phyloP scores from a whole-genome alignment of 2,888 invertebrate species.

The Glaucopsyche alexis region DNA sequence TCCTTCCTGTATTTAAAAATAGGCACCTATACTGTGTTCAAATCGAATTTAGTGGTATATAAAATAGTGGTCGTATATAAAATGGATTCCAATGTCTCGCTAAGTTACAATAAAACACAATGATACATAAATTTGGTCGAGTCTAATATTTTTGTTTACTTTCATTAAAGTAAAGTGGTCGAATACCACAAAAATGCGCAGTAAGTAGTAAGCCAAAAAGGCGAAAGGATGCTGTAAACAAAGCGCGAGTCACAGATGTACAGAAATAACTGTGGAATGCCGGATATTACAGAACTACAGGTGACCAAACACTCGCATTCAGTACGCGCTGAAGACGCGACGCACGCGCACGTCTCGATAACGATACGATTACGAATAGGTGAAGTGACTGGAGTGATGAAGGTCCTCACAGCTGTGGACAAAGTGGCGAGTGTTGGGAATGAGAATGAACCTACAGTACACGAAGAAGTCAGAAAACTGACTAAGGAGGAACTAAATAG shows the following conservation, averaged over 20 bases:
- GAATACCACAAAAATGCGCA: not conserved
- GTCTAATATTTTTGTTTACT: too few species aligned
- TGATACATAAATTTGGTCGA: too few species aligned
- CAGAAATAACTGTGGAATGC: constrained; percentile 74
- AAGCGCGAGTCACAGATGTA: constrained; percentile 62
- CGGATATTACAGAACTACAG: constrained; percentile 64
- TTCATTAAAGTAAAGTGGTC: too few species aligned
- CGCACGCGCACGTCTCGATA: constrained; percentile 40
- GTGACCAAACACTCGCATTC: constrained; percentile 39
- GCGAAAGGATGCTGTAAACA: constrained; percentile 57
- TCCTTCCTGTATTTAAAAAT: too few species aligned
- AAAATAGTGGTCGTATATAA: too few species aligned
- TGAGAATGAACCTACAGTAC: constrained; percentile 64
- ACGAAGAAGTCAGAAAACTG: constrained; percentile 51
- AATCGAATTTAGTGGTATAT: too few species aligned
- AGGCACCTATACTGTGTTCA: too few species aligned
- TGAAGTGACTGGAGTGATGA: constrained; percentile 51
- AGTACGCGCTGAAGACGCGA: constrained; percentile 47
- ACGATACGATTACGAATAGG: constrained; percentile 43
- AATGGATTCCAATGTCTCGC: too few species aligned
- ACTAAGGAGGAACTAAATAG: constrained; percentile 71
- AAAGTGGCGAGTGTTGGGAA: constrained; percentile 63
- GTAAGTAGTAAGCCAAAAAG: constrained; percentile 36
- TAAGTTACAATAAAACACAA: too few species aligned
- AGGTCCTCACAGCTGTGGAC: constrained; percentile 66